These are phyloP conservation scores for Hyphantria cunea DNA, from an alignment of 1,140 invertebrate genomes.

Conservation along the genomic window DNA sequence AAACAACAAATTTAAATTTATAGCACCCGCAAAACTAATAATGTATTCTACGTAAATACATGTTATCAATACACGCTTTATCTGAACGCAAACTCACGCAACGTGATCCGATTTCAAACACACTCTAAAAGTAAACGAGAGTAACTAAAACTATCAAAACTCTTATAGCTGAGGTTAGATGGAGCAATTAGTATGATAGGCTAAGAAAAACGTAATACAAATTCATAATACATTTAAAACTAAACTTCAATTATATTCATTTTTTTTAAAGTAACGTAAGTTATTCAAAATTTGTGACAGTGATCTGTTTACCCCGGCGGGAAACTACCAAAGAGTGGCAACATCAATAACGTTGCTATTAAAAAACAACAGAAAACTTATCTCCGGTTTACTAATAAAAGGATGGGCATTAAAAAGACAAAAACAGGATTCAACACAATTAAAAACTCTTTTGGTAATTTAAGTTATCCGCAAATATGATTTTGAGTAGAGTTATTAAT, in stretches of 20 bases:
- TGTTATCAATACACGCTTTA: not conserved
- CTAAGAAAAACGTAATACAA: conserved; percentile 41
- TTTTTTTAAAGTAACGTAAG: no score
- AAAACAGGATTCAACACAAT: no score
- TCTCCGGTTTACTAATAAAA: no score
- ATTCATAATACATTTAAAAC: conserved; percentile 34
- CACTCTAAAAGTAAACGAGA: conserved; percentile 6
- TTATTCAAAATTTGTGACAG: no score
- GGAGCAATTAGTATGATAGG: conserved; percentile 18
- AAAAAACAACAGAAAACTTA: no score
- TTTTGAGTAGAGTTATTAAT: no score
- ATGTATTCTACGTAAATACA: conserved; percentile 3
- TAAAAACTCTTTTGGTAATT: no score
- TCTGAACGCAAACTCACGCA: not conserved
- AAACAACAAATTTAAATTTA: not conserved
- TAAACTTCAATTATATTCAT: conserved; percentile 33
- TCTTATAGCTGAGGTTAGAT: conserved; percentile 10
- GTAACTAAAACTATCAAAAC: conserved; percentile 20
- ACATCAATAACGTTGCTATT: no score
- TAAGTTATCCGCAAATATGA: no score
- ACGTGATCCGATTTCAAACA: conserved; percentile 17
- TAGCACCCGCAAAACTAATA: not conserved
- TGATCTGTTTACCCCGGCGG: no score
- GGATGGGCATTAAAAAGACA: no score
- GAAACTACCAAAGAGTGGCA: no score